A percentile compares a stretch with the other conserved stretches of the same genome.
phyloP scores from a whole-genome alignment of 2,888 invertebrate genomes.

The Byasa hedistus region DNA sequence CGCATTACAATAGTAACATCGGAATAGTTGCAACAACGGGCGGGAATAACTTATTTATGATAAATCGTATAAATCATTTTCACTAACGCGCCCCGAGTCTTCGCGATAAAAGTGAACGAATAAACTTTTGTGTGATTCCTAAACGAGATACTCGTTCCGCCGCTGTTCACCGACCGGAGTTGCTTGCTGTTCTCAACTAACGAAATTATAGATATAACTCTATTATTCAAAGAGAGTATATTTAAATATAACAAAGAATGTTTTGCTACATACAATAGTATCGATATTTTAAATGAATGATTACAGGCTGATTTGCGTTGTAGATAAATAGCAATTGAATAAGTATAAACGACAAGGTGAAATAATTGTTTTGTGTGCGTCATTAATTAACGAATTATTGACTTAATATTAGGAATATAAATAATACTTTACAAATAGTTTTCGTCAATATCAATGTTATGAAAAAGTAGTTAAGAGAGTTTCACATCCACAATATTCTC shows the following conservation, averaged over 20 bases:
- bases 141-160: conserved; percentile 62
- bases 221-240: neutral
- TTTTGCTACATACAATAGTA: no score
- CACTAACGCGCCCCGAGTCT: conserved; percentile 62
- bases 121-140: conserved; percentile 75
- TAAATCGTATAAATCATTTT: conserved; percentile 78
- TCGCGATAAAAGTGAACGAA: conserved; percentile 73
- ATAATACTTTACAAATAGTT: neutral
- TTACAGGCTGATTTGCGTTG: no score
- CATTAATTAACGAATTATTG: no score
- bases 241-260: no score
- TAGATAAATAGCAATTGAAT: no score
- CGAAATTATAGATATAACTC: conserved; percentile 31
- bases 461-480: neutral
- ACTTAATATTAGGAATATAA: neutral
- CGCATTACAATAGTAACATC: conserved; percentile 31
- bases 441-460: neutral
- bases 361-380: no score
- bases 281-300: no score
- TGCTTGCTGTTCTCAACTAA: conserved; percentile 28
- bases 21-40: conserved; percentile 65
- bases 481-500: conserved; percentile 43
- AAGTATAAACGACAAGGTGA: no score
- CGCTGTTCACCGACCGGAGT: conserved; percentile 37
- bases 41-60: conserved; percentile 76